Evolutionary conservation across 2,113 vertebrate genomes (phyloP).

Genomic region (Tragelaphus strepsiceros): DNA sequence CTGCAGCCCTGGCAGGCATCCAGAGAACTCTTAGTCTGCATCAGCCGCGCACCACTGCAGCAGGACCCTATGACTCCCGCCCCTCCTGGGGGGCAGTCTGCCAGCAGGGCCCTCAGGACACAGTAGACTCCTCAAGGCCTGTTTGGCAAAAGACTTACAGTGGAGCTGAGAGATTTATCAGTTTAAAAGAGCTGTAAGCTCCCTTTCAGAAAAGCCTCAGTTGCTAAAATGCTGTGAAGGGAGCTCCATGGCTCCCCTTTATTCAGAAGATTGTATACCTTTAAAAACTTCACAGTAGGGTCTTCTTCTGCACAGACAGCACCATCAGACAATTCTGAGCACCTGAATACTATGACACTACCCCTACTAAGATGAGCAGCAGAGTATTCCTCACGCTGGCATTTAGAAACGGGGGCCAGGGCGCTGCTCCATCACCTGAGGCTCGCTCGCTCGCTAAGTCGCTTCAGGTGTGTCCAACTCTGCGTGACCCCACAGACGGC

Average conservation of each 20-base stretch:
- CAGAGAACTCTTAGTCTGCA: neutral
- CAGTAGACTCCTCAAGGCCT: neutral
- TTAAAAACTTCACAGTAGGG: neutral
- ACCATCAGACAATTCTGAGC: neutral
- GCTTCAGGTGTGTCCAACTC: too few relatives aligned
- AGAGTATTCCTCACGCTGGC: neutral
- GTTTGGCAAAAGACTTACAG: neutral
- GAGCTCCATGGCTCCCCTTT: neutral
- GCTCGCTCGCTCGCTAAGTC: neutral
- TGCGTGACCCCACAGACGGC: too few relatives aligned
- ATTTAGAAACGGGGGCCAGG: neutral
- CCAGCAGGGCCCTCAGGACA: neutral
- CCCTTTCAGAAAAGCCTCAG: neutral
- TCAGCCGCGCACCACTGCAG: neutral
- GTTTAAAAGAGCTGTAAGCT: neutral
- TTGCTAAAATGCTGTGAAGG: neutral
- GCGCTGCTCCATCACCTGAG: neutral
- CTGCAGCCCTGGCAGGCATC: neutral
- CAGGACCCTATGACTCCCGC: neutral
- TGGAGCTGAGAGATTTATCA: neutral
- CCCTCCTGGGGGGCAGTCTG: neutral
- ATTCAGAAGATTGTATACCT: neutral
- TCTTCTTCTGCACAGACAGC: neutral
- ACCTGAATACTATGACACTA: neutral
- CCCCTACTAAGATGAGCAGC: neutral